phyloP scores from a whole-genome alignment of 1,140 invertebrate species.

The Lanistes nyassanus region DNA sequence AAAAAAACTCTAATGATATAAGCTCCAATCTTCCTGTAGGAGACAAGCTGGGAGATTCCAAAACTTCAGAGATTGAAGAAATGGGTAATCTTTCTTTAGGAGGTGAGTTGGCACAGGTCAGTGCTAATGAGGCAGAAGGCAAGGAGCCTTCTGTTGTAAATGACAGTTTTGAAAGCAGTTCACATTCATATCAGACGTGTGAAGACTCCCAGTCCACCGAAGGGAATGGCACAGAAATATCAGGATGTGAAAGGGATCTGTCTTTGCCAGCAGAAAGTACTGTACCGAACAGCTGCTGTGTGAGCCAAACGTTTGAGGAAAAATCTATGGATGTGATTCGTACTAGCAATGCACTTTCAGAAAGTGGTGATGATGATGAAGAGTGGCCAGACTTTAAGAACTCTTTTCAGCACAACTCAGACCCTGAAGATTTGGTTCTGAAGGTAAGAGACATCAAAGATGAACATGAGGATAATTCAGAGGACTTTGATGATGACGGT shows the following conservation, averaged over 20 bases:
- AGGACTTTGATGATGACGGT: constrained; percentile 16
- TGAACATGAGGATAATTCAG: constrained; percentile 9
- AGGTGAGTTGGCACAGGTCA: no score
- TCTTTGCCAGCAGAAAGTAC: neutral
- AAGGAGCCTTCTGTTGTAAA: neutral
- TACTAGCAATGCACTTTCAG: neutral
- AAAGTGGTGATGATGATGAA: constrained; percentile 14
- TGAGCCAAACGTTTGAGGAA: neutral
- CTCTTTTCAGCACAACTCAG: neutral
- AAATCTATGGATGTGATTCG: neutral
- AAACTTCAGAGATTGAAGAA: no score
- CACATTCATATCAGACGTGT: neutral
- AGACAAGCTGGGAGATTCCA: no score
- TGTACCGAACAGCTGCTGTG: neutral
- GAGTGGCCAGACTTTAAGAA: neutral
- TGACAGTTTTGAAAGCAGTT: neutral
- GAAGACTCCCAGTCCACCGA: neutral
- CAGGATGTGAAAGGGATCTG: neutral
- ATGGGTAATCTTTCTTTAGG: no score
- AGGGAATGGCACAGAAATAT: neutral
- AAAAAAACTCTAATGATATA: no score
- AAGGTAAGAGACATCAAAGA: neutral
- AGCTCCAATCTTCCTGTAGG: no score
- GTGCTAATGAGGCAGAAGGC: neutral
- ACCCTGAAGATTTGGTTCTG: constrained; percentile 18